Conservation (phyloP, 2,888 invertebrate genomes). For the Cerastis rubricosa region DNA sequence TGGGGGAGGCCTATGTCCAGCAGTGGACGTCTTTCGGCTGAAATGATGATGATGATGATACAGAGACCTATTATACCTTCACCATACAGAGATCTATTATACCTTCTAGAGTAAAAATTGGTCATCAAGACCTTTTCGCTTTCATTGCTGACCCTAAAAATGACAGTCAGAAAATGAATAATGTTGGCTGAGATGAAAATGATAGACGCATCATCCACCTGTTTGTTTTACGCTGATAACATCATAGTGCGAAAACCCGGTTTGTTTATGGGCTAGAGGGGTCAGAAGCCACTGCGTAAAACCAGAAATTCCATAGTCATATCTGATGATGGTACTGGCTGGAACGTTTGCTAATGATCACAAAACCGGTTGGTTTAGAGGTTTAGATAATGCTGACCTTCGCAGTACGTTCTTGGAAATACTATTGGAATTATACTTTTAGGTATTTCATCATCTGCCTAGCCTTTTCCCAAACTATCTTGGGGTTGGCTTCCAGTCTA, state of each 20-base stretch:
- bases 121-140: not conserved
- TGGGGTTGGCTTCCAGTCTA: too few relatives aligned
- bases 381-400: conserved; percentile 27
- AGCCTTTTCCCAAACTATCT: too few relatives aligned
- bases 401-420: conserved; percentile 1
- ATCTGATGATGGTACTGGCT: conserved; percentile 49
- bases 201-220: conserved; percentile 36
- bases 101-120: not conserved
- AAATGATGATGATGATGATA: too few relatives aligned
- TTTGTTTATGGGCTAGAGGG: conserved; percentile 37
- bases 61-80: too few relatives aligned
- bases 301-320: conserved; percentile 49
- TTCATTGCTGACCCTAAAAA: conserved; percentile 4
- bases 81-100: too few relatives aligned
- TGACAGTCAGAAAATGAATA: conserved; percentile 1
- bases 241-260: conserved; percentile 57
- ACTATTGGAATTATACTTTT: conserved; percentile 9
- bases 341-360: conserved; percentile 40
- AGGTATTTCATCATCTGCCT: too few relatives aligned
- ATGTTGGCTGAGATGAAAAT: conserved; percentile 31
- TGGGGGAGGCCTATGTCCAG: too few relatives aligned
- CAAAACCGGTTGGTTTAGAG: not conserved
- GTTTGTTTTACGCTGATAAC: conserved; percentile 32
- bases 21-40: too few relatives aligned
- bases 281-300: conserved; percentile 55